These are phyloP conservation scores for Cyclophora albipunctata DNA, from an alignment of 2,888 invertebrate species.

Conservation along the genomic window DNA sequence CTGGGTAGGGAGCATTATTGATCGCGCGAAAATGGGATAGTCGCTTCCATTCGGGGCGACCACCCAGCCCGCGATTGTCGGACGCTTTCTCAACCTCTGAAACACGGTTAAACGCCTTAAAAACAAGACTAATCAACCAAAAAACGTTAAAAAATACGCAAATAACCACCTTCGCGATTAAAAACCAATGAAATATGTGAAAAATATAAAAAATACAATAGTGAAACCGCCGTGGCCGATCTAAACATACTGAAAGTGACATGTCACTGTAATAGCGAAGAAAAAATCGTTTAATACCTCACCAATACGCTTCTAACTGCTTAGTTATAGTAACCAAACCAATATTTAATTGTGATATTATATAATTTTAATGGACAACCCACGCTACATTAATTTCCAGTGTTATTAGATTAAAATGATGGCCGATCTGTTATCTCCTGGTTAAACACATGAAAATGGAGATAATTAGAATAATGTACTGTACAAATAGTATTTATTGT, in stretches of 20 bases:
- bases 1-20: slow-evolving; percentile 76
- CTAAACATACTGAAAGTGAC: slow-evolving; percentile 30
- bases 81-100: slow-evolving; percentile 57
- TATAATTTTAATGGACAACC: slow-evolving; percentile 24
- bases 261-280: slow-evolving; percentile 23
- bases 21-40: slow-evolving; percentile 73
- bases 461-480: slow-evolving; percentile 52
- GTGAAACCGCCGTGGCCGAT: slow-evolving; percentile 12
- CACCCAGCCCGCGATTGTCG: slow-evolving; percentile 67
- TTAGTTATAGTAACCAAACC: slow-evolving; percentile 2
- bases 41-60: slow-evolving; percentile 68
- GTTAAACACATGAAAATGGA: slow-evolving; percentile 45
- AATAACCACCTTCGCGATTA: slow-evolving; percentile 24
- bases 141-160: slow-evolving; percentile 6
- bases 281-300: slow-evolving; percentile 16
- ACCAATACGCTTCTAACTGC: slow-evolving; percentile 5
- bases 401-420: slow-evolving; percentile 36
- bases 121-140: slow-evolving; percentile 28
- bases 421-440: slow-evolving; percentile 54
- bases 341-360: slow-evolving; percentile 26
- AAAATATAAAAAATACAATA: slow-evolving; percentile 12
- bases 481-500: slow-evolving; percentile 35
- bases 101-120: slow-evolving; percentile 57
- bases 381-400: slow-evolving; percentile 20
- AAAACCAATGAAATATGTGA: slow-evolving; percentile 23